Evolutionary conservation across 2,888 invertebrate genomes (phyloP).

Genomic region (Drosophila quinaria): DNA sequence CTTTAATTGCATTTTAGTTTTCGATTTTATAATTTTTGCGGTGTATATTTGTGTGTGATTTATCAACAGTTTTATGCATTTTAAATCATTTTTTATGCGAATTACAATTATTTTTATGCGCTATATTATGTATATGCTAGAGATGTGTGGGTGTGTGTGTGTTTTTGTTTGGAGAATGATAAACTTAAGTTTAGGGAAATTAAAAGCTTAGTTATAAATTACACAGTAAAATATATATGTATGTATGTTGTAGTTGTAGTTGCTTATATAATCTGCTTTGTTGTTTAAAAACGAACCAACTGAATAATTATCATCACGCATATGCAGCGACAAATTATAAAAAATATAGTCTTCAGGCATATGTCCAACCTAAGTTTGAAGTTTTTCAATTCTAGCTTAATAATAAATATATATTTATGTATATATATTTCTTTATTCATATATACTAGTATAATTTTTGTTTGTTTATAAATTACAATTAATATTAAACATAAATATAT

Average conservation of each 20-base stretch:
- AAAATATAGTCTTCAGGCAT: slow-evolving; percentile 75
- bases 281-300: slow-evolving; percentile 63
- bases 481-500: slow-evolving; percentile 72
- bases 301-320: slow-evolving; percentile 59
- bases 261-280: slow-evolving; percentile 26
- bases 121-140: slow-evolving; percentile 66
- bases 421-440: slow-evolving; percentile 11
- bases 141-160: slow-evolving; percentile 42
- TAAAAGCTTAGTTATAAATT: slow-evolving; percentile 73
- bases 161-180: slow-evolving; percentile 63
- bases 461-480: slow-evolving; percentile 65
- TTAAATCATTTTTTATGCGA: slow-evolving; percentile 69
- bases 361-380: slow-evolving; percentile 61
- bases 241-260: slow-evolving; percentile 46
- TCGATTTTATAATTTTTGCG: slow-evolving; percentile 61
- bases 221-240: slow-evolving; percentile 66
- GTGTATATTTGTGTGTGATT: slow-evolving; percentile 65
- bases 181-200: slow-evolving; percentile 68
- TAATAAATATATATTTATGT: slow-evolving; percentile 35
- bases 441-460: slow-evolving; percentile 14
- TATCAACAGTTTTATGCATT: slow-evolving; percentile 75
- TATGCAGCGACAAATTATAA: slow-evolving; percentile 72
- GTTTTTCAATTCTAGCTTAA: slow-evolving; percentile 52
- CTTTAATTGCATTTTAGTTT: slow-evolving; percentile 40
- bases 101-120: slow-evolving; percentile 56